Evolutionary conservation across 2,888 invertebrate species (phyloP).

Genomic region (Drosophila nigritarsus): DNA sequence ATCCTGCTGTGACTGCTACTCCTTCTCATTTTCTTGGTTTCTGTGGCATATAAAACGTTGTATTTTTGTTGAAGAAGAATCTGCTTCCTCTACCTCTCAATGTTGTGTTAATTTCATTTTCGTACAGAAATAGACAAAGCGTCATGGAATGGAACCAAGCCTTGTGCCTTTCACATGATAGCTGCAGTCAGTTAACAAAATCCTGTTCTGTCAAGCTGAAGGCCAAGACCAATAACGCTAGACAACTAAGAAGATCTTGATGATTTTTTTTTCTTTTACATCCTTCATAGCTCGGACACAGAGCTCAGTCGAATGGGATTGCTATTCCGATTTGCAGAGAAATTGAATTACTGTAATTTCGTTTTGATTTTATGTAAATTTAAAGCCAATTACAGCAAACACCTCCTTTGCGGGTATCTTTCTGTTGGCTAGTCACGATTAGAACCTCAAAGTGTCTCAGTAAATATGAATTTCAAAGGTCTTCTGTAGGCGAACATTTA

Average conservation of each 20-base stretch:
- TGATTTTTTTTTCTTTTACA: not conserved
- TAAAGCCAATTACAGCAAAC: not conserved
- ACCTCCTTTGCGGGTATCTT: not conserved
- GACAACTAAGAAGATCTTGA: not conserved
- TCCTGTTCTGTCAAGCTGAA: conserved; percentile 23
- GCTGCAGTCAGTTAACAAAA: conserved; percentile 29
- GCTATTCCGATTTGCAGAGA: not conserved
- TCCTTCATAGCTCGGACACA: not conserved
- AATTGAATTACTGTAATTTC: not conserved
- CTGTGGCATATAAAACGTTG: conserved; percentile 19
- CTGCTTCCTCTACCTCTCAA: conserved; percentile 24
- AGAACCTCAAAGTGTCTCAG: conserved; percentile 31
- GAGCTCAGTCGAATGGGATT: not conserved
- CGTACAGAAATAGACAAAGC: conserved; percentile 62
- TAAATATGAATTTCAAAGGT: conserved; percentile 39
- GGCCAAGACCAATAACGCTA: not conserved
- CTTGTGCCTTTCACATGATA: conserved; percentile 9
- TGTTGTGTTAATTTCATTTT: conserved; percentile 74
- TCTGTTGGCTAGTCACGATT: not conserved
- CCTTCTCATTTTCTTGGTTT: conserved; percentile 22
- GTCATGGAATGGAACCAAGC: conserved; percentile 35
- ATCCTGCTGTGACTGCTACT: conserved; percentile 17
- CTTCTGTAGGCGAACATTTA: not conserved
- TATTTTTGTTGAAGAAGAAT: conserved; percentile 7
- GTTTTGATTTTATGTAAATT: not conserved